Base-by-base conservation (phyloP, 2,797 vertebrate species). In the Bothrops alternatus region DNA sequence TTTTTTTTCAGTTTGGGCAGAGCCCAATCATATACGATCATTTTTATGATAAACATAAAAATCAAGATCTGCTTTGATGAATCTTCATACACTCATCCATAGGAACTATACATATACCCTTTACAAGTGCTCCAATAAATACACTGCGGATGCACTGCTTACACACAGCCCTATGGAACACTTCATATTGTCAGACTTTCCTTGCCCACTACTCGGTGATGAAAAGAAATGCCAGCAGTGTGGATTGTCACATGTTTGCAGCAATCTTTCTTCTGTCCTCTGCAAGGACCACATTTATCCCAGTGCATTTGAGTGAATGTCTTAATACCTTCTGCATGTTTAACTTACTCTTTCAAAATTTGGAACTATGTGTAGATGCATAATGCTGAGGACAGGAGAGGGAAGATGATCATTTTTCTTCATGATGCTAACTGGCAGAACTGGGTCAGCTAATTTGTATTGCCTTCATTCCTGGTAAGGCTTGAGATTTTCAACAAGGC, bases 371-470 rank as follows among this genome's bases (percentile, higher is more conserved):
- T 47, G 50, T 53, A 56, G 73, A 89, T 91, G 47, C 50, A 56
- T n/a, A 93, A 89, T 42, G 58, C 60, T 50, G 55, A 55, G 85
- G 37, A 90, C 53, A 18, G 55, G 69, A 87, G 7, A 90, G 85
- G 63, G 32, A 73, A n/a, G 92, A 90, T 56, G 37, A 58, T 28
- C 60, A 37, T 90, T 87, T 92, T 69, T 93, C 89, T 88, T 91
- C 57, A 57, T 10, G 47, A 42, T 60, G n/a, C 37, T 93, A 93
- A 93, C 91, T 93, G 92, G 86, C 92, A 93, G 92, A 91, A 93
- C 69, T 89, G 32, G 92, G 92, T 93, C 90, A 63, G 13, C 28
- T 90, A 56, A 32, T 26, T 28, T 61, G 85, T 56, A 73, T 14
- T 88, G 56, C 90, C 55, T 82, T 85, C 12, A 25, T 63, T 32